Base-by-base conservation (phyloP, 2,113 vertebrate species). In the Toxotes chatareus region DNA sequence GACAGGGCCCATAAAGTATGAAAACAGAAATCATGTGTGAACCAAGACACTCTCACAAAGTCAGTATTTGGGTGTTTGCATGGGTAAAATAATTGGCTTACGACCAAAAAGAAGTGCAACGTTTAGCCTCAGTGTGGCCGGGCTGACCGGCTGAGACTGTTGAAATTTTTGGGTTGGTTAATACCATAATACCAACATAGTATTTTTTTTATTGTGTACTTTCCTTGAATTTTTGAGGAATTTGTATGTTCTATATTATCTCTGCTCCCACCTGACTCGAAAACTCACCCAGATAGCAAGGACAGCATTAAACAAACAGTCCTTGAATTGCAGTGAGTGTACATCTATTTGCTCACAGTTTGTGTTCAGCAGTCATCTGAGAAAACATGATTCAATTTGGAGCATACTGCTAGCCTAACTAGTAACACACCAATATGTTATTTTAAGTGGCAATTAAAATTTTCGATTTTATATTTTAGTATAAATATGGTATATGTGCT, bases 21-120 rank as follows among this genome's bases (percentile, higher is more conserved):
- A 32, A 53, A 63, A 32, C 4, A 42, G 10, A 42, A 65, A 56
- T 40, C 6, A 63, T 63, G 47, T 79, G 56, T 79, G 57, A 63
- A 23, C 46, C 42, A 60, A 7, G 5, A 42, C 23, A 34, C 66
- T 42, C 7, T 3, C 32, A 56, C 46, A 21, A 21, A 51, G 49
- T 55, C 3, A 67, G 38, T 19, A 17, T 23, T 36, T 73, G 57
- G 55, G 23, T 10, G 2, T 60, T 59, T 61, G 16, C 10, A 2
- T 66, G 7, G 10, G 0, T 59, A 36, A 49, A 60, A 53, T 5
- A 0, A 53, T 42, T 27, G 5, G 4, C 5, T 17, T 1, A 23
- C 21, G 7, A 47, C 27, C 10, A 32, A 47, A 71, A 72, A 71
- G 46, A 21, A 47, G 23, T 10, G 23, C 36, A 38, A 55, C 13